phyloP scores from a whole-genome alignment of 1,140 invertebrate genomes.

The Drosophila nebulosa region DNA sequence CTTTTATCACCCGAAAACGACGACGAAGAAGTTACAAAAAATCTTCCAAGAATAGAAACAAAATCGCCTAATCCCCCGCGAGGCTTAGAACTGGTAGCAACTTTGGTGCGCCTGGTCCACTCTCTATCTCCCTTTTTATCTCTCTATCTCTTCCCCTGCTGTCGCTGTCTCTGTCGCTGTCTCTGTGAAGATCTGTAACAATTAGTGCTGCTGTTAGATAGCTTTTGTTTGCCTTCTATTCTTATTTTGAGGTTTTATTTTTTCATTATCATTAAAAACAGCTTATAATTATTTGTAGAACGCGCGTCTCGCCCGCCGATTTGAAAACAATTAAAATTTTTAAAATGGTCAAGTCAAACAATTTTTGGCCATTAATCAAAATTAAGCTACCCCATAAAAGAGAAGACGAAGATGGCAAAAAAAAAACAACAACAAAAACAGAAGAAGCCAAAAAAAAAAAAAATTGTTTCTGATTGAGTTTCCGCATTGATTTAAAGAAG shows the following conservation, averaged over 20 bases:
- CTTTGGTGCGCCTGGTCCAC: slow-evolving; percentile 19
- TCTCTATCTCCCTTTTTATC: background rate
- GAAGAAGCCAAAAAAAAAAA: background rate
- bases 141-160: background rate
- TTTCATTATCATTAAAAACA: slow-evolving; percentile 67
- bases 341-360: slow-evolving; percentile 62
- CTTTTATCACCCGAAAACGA: slow-evolving; percentile 44
- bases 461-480: slow-evolving; percentile 43
- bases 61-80: slow-evolving; percentile 25
- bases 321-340: slow-evolving; percentile 77
- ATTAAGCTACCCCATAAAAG: slow-evolving; percentile 55
- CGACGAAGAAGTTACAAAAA: slow-evolving; percentile 3
- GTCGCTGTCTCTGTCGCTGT: background rate
- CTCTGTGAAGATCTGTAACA: slow-evolving; percentile 63
- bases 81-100: slow-evolving; percentile 71
- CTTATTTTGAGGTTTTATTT: slow-evolving; percentile 9
- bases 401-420: background rate
- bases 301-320: slow-evolving; percentile 68
- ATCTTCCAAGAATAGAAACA: slow-evolving; percentile 15
- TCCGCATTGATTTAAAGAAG: slow-evolving; percentile 61
- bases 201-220: slow-evolving; percentile 67
- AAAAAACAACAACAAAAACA: background rate
- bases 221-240: slow-evolving; percentile 66
- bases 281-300: slow-evolving; percentile 79
- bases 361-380: slow-evolving; percentile 78